Conservation (phyloP, 1,140 invertebrate species). For the Drosophila nasuta region DNA sequence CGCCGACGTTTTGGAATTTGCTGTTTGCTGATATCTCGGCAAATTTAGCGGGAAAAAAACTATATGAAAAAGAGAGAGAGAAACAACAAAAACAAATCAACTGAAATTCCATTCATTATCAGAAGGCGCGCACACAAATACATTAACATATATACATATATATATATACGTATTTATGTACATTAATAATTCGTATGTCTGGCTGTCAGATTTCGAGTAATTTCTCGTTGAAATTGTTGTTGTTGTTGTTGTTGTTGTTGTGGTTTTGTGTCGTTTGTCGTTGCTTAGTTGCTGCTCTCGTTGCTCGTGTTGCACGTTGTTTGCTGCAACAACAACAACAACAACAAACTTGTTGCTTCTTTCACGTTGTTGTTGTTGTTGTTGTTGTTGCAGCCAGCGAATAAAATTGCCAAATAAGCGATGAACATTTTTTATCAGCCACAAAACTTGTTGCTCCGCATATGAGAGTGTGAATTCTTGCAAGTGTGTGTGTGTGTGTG, state of each 20-base stretch:
- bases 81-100: conserved; percentile 24
- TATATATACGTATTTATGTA: conserved; percentile 6
- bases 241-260: background rate
- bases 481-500: conserved; percentile 14
- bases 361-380: conserved; percentile 8
- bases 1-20: conserved; percentile 25
- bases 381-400: conserved; percentile 28
- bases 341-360: conserved; percentile 20
- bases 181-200: conserved; percentile 13
- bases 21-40: conserved; percentile 36
- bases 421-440: conserved; percentile 78
- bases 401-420: conserved; percentile 61
- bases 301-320: conserved; percentile 22
- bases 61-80: background rate
- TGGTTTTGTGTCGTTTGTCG: background rate
- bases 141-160: background rate
- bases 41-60: conserved; percentile 49
- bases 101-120: conserved; percentile 54
- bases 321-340: background rate
- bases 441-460: conserved; percentile 69
- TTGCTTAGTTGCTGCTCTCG: background rate
- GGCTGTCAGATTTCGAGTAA: conserved; percentile 41
- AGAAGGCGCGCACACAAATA: conserved; percentile 24
- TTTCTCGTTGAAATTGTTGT: conserved; percentile 20
- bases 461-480: conserved; percentile 9